Base-by-base conservation (phyloP, 2,797 vertebrate genomes). In the Dicrostonyx torquatus region DNA sequence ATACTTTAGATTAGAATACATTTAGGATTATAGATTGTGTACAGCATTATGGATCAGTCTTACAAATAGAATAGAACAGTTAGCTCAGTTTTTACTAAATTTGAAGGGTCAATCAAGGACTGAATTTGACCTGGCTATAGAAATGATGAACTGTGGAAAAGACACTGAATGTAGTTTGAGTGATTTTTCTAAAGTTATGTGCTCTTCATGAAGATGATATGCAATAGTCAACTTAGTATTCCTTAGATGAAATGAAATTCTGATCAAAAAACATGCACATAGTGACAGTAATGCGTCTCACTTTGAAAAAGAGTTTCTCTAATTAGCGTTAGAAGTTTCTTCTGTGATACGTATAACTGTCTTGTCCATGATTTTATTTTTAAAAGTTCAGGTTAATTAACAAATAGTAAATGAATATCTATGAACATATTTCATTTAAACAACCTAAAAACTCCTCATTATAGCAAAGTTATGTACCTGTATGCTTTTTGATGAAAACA, bases 291-390 rank as follows among this genome's bases (percentile, higher is more conserved):
- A 37, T 43, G 29, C 26, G 34, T 66, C 22, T 64, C n/a, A 90
- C 80, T 85, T 75, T 76, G 55, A 80, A 95, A 43, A 87, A 90
- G 55, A 85, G 82, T 66, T 89, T 55, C 55, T 77, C 24, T 80
- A 85, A 92, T n/a, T n/a, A n/a, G n/a, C 95, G 37, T 37, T 92
- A 88, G 66, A 85, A 90, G 58, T 90, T 88, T 73, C 62, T 93
- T 92, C 40, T 88, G 34, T 92, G 58, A 5, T 90, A 90, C 8
- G 50, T 24, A 91, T 4, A 76, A 18, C 45, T 89, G 4, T 68
- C 37, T 75, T 87, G 53, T 37, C 48, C 31, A 73, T 92, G 88
- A 48, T 90, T 92, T 89, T 87, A 78, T 90, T 37, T 87, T 82
- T n/a, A 86, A 77, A 77, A 62, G n/a, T 90, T 87, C 66, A 89